Evolutionary conservation across 2,888 invertebrate species (phyloP).

Genomic region (Trachelus tabidus): DNA sequence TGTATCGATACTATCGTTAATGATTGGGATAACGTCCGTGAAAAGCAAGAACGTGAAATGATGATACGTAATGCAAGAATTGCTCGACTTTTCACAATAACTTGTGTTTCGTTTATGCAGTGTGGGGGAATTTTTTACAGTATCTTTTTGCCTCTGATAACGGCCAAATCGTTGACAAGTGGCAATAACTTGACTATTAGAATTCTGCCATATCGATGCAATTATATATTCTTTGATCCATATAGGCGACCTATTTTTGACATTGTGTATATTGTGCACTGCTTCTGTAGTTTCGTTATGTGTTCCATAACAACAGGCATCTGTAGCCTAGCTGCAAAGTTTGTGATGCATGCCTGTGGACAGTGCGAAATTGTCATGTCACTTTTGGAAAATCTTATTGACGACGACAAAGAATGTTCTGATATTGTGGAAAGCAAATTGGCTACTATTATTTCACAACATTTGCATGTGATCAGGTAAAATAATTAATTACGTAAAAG

Average conservation of each 20-base stretch:
- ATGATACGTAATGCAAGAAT: conserved; percentile 24
- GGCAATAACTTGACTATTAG: conserved; percentile 38
- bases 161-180: conserved; percentile 22
- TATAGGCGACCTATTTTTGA: conserved; percentile 49
- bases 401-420: background rate
- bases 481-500: background rate
- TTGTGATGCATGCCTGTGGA: conserved; percentile 55
- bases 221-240: conserved; percentile 43
- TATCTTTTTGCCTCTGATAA: conserved; percentile 21
- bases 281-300: conserved; percentile 34
- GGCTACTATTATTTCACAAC: conserved; percentile 27
- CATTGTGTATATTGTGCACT: conserved; percentile 49
- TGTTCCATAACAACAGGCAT: conserved; percentile 22
- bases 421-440: conserved; percentile 18
- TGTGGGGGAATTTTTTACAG: conserved; percentile 34
- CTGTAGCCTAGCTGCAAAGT: conserved; percentile 51
- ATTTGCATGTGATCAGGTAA: too few relatives aligned
- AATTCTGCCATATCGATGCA: conserved; percentile 48
- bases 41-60: conserved; percentile 24
- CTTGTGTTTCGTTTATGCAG: conserved; percentile 43
- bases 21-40: background rate
- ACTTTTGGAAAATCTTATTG: conserved; percentile 37
- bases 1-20: too few relatives aligned
- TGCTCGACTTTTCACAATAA: conserved; percentile 27
- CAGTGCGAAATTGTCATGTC: conserved; percentile 47